A percentile compares a stretch with the other conserved stretches of the same genome.
Conservation (phyloP, 2,797 vertebrate genomes). For the Sitta carolinensis region DNA sequence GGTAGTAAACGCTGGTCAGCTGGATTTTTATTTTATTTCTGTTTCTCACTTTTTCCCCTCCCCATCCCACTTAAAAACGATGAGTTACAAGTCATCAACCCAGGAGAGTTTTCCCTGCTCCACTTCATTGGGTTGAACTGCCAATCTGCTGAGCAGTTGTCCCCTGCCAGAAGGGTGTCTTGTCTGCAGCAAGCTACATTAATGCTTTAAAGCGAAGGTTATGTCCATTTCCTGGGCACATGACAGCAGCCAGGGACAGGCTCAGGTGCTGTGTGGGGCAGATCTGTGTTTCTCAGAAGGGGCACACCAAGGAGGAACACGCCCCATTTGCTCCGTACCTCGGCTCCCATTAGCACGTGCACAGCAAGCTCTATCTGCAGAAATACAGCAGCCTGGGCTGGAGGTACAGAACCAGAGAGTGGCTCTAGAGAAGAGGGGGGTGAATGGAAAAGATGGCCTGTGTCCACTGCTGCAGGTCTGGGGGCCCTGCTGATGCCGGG, state of each 20-base stretch:
- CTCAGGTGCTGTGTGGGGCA: constrained; percentile 78
- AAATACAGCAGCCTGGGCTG: not conserved
- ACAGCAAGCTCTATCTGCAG: not conserved
- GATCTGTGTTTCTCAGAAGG: constrained; percentile 49
- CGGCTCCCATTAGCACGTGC: not conserved
- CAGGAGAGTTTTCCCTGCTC: constrained; percentile 75
- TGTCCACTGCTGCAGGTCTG: rapidly evolving
- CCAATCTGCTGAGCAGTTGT: constrained; percentile 56
- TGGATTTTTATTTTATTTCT: not conserved
- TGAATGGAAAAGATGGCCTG: not conserved
- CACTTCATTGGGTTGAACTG: constrained; percentile 63
- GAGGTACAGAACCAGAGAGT: not conserved
- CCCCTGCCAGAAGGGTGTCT: constrained; percentile 25
- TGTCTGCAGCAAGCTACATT: constrained; percentile 57
- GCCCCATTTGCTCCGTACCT: not conserved
- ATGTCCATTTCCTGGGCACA: constrained; percentile 80
- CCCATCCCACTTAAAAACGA: not conserved
- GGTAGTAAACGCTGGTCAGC: constrained; percentile 25
- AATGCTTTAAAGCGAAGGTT: constrained; percentile 77
- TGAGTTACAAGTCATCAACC: constrained; percentile 51
- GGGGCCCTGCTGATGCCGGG: not conserved
- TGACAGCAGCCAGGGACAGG: constrained; percentile 74
- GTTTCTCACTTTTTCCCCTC: not conserved
- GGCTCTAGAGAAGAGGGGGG: not conserved
- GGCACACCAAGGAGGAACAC: not conserved